Conservation (phyloP, 2,888 invertebrate species). For the Drosophila barbarae region DNA sequence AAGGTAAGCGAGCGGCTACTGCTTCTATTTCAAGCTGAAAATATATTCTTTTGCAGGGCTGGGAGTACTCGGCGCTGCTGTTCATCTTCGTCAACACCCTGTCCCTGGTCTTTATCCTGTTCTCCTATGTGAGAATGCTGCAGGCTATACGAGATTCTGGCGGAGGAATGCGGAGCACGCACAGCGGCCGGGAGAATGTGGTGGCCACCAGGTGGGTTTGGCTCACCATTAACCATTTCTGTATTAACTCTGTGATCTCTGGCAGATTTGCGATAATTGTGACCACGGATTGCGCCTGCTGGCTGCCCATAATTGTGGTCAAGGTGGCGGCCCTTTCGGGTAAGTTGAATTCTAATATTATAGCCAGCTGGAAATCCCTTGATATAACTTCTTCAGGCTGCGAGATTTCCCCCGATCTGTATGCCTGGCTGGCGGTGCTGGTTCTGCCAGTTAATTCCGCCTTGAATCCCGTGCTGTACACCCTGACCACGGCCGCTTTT, state of each 20-base stretch:
- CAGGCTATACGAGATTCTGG: slow-evolving; percentile 82
- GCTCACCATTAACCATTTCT: background rate
- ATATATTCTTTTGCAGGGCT: slow-evolving; percentile 78
- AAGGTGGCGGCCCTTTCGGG: slow-evolving; percentile 82
- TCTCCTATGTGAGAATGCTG: slow-evolving; percentile 82
- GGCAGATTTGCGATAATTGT: slow-evolving; percentile 82
- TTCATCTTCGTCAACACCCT: slow-evolving; percentile 82
- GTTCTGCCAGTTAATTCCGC: slow-evolving; percentile 84
- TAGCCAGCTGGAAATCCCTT: background rate
- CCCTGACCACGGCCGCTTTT: slow-evolving; percentile 82
- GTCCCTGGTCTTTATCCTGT: slow-evolving; percentile 82
- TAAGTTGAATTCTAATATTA: slow-evolving; percentile 52
- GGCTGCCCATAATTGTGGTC: slow-evolving; percentile 83
- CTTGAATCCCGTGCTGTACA: slow-evolving; percentile 83
- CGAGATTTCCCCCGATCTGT: slow-evolving; percentile 81
- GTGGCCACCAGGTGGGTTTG: slow-evolving; percentile 81
- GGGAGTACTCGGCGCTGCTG: slow-evolving; percentile 83
- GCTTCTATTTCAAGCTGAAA: no score
- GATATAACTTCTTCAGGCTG: slow-evolving; percentile 77
- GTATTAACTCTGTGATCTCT: background rate
- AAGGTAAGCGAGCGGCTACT: slow-evolving; percentile 72
- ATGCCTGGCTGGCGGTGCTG: slow-evolving; percentile 83
- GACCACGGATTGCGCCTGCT: slow-evolving; percentile 83
- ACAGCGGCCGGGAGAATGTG: slow-evolving; percentile 82
- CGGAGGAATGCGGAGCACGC: slow-evolving; percentile 82